Evolutionary conservation across 2,888 invertebrate species (phyloP).

Genomic region (Ecliptopera silaceata): DNA sequence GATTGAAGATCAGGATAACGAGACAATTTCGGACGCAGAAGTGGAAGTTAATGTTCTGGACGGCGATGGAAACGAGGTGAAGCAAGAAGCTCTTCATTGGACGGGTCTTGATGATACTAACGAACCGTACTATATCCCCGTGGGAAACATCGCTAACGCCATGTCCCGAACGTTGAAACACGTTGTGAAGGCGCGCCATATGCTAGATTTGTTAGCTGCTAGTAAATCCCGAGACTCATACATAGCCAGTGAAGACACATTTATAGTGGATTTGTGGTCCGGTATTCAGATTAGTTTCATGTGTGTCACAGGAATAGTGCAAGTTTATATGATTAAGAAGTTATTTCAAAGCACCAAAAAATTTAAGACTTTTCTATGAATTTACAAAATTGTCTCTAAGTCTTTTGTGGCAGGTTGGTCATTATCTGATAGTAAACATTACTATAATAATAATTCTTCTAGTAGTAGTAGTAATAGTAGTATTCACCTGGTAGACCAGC

Average conservation of each 20-base stretch:
- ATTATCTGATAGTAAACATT: no score
- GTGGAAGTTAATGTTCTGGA: constrained; percentile 42
- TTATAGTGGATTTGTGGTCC: constrained; percentile 92
- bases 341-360: constrained; percentile 50
- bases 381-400: not conserved
- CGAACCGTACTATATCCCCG: constrained; percentile 60
- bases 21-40: constrained; percentile 48
- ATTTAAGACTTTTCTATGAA: not conserved
- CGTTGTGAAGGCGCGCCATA: constrained; percentile 84
- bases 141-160: constrained; percentile 84
- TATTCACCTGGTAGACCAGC: constrained; percentile 89
- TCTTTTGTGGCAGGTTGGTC: no score
- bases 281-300: constrained; percentile 88
- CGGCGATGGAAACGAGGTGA: constrained; percentile 53
- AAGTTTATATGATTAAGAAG: constrained; percentile 90
- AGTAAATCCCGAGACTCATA: constrained; percentile 92
- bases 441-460: no score
- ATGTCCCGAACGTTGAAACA: constrained; percentile 85
- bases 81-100: constrained; percentile 63
- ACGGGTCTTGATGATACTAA: constrained; percentile 53
- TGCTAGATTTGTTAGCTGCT: constrained; percentile 87
- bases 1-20: constrained; percentile 82
- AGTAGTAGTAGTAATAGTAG: not conserved
- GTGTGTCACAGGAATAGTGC: constrained; percentile 87
- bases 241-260: constrained; percentile 89